A percentile compares a stretch with the other conserved stretches of the same genome.
These are phyloP conservation scores for Neodontobutis hainanensis DNA, from an alignment of 2,113 vertebrate genomes.

Conservation along the genomic window DNA sequence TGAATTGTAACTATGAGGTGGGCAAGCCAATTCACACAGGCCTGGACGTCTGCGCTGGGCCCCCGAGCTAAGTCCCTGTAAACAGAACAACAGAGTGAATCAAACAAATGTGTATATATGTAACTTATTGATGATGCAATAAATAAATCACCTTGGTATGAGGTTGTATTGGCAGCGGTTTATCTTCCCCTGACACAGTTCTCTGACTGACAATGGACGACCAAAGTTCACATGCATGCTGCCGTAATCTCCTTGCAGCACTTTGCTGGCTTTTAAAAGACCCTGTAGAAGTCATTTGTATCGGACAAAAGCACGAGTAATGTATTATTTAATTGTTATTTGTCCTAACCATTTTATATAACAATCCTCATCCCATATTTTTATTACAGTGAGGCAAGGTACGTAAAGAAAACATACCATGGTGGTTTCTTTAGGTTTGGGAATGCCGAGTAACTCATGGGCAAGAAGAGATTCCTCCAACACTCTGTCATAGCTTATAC, in stretches of 20 bases:
- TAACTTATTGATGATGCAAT: neutral
- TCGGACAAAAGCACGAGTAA: neutral
- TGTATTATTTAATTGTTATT: no score
- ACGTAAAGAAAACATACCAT: conserved; percentile 69
- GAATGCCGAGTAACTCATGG: conserved; percentile 90
- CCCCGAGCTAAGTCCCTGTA: conserved; percentile 87
- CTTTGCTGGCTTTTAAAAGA: conserved; percentile 88
- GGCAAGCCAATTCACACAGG: conserved; percentile 85
- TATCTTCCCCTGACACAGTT: conserved; percentile 85
- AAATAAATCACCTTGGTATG: conserved; percentile 73
- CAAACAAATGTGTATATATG: neutral
- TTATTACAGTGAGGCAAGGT: neutral
- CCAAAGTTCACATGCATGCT: conserved; percentile 89
- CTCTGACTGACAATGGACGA: conserved; percentile 87
- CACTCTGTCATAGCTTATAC: conserved; percentile 94
- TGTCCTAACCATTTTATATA: neutral
- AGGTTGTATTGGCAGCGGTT: conserved; percentile 84
- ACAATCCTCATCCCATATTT: neutral
- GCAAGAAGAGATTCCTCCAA: conserved; percentile 93
- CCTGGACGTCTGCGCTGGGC: conserved; percentile 81
- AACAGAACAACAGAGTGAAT: neutral
- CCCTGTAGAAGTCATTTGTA: conserved; percentile 74
- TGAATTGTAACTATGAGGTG: conserved; percentile 86
- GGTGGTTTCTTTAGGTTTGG: conserved; percentile 94
- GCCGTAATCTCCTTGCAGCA: conserved; percentile 91